phyloP scores from a whole-genome alignment of 2,888 invertebrate species.

The Mactromeris polynyma region DNA sequence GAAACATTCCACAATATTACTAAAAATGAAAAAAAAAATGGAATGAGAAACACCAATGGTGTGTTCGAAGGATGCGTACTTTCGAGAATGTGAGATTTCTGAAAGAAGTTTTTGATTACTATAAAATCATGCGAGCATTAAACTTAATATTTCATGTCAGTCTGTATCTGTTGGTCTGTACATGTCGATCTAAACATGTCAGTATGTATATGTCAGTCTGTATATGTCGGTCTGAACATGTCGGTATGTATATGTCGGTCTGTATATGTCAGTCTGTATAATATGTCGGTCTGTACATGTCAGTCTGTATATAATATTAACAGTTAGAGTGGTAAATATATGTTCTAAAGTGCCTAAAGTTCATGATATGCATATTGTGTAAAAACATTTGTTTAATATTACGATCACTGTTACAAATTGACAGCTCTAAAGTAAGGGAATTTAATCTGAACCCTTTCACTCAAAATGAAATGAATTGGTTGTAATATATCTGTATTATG shows the following conservation, averaged over 20 bases:
- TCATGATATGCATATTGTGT: not conserved
- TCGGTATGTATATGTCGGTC: too few species aligned
- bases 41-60: conserved; percentile 1
- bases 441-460: not conserved
- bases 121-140: not conserved
- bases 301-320: not conserved
- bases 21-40: not conserved
- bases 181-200: too few species aligned
- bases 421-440: not conserved
- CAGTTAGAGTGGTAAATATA: not conserved
- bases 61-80: not conserved
- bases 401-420: not conserved
- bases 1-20: not conserved
- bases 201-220: not conserved
- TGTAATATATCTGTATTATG: not conserved
- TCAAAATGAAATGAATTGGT: not conserved
- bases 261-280: not conserved
- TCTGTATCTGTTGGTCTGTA: too few species aligned
- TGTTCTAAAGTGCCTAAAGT: not conserved
- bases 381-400: not conserved
- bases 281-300: not conserved
- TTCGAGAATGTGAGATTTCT: not conserved
- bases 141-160: too few species aligned
- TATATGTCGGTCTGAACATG: too few species aligned
- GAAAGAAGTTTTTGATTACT: not conserved